Evolutionary conservation across 2,113 vertebrate genomes (phyloP), one percentile per base, ranked within the genome.

Genomic region (Pimephales promelas): DNA sequence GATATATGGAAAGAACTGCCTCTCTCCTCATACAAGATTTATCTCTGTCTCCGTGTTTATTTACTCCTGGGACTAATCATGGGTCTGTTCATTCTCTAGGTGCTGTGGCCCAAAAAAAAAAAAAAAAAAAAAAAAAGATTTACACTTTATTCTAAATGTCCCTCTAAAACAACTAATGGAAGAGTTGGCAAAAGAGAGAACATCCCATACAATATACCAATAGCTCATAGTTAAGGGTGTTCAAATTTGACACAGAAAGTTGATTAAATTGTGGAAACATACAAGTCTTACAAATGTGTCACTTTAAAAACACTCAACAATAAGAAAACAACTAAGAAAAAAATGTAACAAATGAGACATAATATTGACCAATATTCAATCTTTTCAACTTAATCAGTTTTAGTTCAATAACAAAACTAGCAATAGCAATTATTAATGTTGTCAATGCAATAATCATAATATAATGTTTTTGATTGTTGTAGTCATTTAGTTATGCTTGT

Each of bases 41-140:
- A 86, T 79, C 80, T 54, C 11, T 8, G 52, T 11, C 70, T 83
- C 78, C 13, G 24, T 68, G 73, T 45, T 66, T 62, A 85, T 81
- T 61, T 52, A 43, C 80, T 71, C 72, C 45, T 40, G 61, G 59
- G 77, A 84, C 78, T 61, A 76, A 83, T 84, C 82, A 86, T 10
- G 70, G 72, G 28, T 81, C 47, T 81, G 64, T 84, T 82, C 56
- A 62, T 40, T 20, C 66, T 83, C 57, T 49, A 49, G 76, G 81
- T 47, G 16, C 13, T 64, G 7, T 66, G 20, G 40, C 14, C 40
- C 40, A 14, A 45, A 45, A 45, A 43, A 61, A 61, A 70, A 54
- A 47, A 22, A 70, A 31, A 31, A 31, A 31, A 78, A 61, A n/a
- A n/a, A n/a, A 61, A 70, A 54, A 49, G 26, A 70, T 52, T 43